A percentile compares a stretch with the other conserved stretches of the same genome.
Conservation (phyloP, 2,888 invertebrate species). For the Lordiphosa andalusiaca region DNA sequence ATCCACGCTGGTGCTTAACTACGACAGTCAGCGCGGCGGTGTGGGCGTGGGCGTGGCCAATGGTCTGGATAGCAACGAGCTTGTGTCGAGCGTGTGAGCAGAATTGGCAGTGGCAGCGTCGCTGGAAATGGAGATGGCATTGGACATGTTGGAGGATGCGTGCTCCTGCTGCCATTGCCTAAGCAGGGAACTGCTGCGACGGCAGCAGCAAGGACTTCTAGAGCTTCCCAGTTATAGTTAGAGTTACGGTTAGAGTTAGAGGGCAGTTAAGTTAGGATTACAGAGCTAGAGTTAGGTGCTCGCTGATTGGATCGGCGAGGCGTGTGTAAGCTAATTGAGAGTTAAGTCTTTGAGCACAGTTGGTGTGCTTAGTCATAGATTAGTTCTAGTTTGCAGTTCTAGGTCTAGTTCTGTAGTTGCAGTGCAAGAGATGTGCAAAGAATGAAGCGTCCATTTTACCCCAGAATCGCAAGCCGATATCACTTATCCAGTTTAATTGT, state of each 20-base stretch:
- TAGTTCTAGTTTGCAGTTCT: constrained; percentile 28
- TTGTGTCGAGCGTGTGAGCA: constrained; percentile 71
- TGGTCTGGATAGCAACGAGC: constrained; percentile 58
- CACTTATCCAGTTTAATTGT: too few relatives aligned
- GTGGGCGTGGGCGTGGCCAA: constrained; percentile 65
- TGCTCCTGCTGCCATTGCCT: constrained; percentile 74
- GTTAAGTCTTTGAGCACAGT: constrained; percentile 68
- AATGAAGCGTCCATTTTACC: too few relatives aligned
- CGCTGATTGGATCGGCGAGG: constrained; percentile 60
- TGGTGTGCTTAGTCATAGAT: constrained; percentile 64
- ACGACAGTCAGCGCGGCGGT: constrained; percentile 59
- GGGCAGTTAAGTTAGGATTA: constrained; percentile 9
- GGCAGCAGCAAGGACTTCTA: constrained; percentile 64
- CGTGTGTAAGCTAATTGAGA: constrained; percentile 58
- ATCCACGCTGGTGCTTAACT: constrained; percentile 64
- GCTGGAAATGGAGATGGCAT: constrained; percentile 44
- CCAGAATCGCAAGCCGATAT: too few relatives aligned
- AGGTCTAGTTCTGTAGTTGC: constrained; percentile 1
- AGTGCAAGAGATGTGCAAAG: too few relatives aligned
- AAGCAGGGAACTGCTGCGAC: constrained; percentile 66
- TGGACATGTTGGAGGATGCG: constrained; percentile 43
- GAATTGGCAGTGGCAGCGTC: constrained; percentile 68
- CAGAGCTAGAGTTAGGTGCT: constrained; percentile 3
- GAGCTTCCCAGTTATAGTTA: constrained; percentile 46
- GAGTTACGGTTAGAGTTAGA: neutral